Evolutionary conservation across 2,797 vertebrate species (phyloP), one percentile per base, ranked within the genome.

Genomic region (Eremophila alpestris): DNA sequence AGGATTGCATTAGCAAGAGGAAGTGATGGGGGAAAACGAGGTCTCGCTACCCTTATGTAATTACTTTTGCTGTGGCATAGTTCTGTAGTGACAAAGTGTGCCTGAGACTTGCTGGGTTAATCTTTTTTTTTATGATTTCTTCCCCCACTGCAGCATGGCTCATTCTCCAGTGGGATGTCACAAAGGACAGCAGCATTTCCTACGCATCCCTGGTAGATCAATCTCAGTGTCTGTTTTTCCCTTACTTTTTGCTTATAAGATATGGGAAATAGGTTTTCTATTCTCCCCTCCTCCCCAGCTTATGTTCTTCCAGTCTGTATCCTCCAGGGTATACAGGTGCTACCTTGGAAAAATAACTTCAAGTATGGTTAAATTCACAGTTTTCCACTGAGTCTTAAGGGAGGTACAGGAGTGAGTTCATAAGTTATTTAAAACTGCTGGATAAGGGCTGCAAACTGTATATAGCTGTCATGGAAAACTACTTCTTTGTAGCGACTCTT

Each of bases 401-500:
- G 78, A 83, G 38, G 19, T 71, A 56, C 34, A 55, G 76, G 83
- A 63, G 52, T 46, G 48, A 81, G 54, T 59, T 91, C 4, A 1
- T 87, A 83, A 92, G 67, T 91, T 93, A 89, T 81, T 94, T 92
- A 95, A 93, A 95, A 78, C 11, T 4, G 7, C 55, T 51, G 54
- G 79, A 38, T 81, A 62, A 79, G 63, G 71, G 56, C 46, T 91
- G 67, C 21, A 78, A 78, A 70, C 81, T 85, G 60, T 60, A 81
- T 79, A 54, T 64, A 92, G 73, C 59, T 92, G 48, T 70, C 67
- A 63, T 0, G 2, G 56, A 78, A 92, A 86, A 52, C 69, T 43
- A 16, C 52, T 79, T 83, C 30, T 27, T 36, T 38, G 55, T 43
- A 43, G 52, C 40, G 34, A n/a, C 40, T 93, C 76, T 86, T 91